phyloP scores from a whole-genome alignment of 2,888 invertebrate species.

The Selenia dentaria region DNA sequence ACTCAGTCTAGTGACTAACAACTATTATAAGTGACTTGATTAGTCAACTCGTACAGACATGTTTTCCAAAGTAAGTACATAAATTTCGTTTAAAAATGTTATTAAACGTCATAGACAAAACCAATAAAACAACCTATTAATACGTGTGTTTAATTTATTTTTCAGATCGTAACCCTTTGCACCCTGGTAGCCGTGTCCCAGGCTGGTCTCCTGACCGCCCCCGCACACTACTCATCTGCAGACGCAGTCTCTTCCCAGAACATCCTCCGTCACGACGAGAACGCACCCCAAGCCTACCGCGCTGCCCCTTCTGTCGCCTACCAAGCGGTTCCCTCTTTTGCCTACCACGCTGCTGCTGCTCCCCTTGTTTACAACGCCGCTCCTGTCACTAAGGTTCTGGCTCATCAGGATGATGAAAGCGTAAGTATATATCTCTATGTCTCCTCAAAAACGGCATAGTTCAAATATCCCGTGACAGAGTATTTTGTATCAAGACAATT shows the following conservation, averaged over 20 bases:
- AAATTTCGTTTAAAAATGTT: background rate
- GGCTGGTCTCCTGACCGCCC: conserved; percentile 60
- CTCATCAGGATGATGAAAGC: conserved; percentile 46
- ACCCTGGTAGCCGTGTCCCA: conserved; percentile 58
- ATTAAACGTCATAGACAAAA: background rate
- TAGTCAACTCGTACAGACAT: conserved; percentile 31
- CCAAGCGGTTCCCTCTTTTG: conserved; percentile 38
- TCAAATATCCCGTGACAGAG: no score
- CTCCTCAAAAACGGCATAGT: no score
- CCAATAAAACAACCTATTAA: no score
- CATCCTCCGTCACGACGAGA: conserved; percentile 63
- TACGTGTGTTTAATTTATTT: conserved; percentile 10
- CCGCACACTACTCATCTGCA: conserved; percentile 58
- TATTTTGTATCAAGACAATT: no score
- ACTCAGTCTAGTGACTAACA: no score
- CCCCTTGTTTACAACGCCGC: conserved; percentile 40
- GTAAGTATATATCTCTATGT: conserved; percentile 38
- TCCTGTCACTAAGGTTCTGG: conserved; percentile 39
- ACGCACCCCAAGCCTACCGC: conserved; percentile 47
- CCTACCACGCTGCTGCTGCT: conserved; percentile 51
- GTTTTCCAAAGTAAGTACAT: conserved; percentile 55
- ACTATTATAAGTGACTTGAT: no score
- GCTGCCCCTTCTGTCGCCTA: conserved; percentile 48
- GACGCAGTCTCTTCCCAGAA: conserved; percentile 65
- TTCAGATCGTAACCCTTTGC: conserved; percentile 49